These are phyloP conservation scores for Carollia perspicillata DNA, from an alignment of 2,113 vertebrate species.

Conservation along the genomic window DNA sequence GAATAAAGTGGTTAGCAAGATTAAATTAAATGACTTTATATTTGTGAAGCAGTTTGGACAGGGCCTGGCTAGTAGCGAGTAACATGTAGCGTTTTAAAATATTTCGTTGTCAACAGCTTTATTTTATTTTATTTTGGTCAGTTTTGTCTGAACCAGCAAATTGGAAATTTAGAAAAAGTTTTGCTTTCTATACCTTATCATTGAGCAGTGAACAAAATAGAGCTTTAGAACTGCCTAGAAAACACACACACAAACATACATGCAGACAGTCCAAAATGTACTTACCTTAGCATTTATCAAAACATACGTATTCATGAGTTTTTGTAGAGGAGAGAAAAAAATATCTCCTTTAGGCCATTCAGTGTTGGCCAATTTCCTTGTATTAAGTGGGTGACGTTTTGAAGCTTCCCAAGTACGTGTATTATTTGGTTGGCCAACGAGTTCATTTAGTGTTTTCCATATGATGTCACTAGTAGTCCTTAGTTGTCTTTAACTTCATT, in stretches of 20 bases:
- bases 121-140: background rate
- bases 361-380: background rate
- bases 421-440: background rate
- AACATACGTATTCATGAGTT: background rate
- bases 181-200: slow-evolving; percentile 41
- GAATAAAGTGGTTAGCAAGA: background rate
- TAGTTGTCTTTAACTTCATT: too few relatives aligned
- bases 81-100: background rate
- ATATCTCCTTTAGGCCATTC: background rate
- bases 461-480: too few relatives aligned
- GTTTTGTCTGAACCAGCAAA: slow-evolving; percentile 21
- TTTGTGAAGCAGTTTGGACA: background rate
- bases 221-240: background rate
- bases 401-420: background rate
- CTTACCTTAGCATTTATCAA: background rate
- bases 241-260: background rate
- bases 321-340: background rate
- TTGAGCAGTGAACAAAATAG: background rate
- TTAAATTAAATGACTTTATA: background rate
- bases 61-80: too few relatives aligned
- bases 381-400: background rate
- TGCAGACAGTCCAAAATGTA: fast-evolving
- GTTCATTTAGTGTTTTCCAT: too few relatives aligned
- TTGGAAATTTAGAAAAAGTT: slow-evolving; percentile 14
- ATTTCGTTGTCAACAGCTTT: background rate